phyloP scores from a whole-genome alignment of 35 echinoderm and acorn worm genomes.

The Heliocidaris erythrogramma region DNA sequence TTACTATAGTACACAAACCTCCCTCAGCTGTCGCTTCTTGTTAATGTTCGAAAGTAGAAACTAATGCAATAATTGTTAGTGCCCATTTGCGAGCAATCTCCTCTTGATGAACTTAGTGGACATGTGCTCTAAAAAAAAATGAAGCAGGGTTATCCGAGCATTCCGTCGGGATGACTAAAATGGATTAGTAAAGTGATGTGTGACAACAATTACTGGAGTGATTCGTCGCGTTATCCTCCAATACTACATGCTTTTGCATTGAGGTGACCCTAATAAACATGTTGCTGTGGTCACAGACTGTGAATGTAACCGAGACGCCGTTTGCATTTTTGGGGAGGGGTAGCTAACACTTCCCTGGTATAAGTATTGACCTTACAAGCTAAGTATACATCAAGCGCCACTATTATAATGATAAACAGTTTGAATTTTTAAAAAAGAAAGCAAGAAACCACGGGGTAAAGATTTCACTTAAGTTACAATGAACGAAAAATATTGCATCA shows the following conservation, averaged over 20 bases:
- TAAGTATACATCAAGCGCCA: no score
- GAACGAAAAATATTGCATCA: no score
- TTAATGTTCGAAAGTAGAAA: not conserved
- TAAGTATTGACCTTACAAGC: no score
- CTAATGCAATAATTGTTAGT: slow-evolving; percentile 6
- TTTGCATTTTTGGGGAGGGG: not conserved
- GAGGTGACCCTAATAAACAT: not conserved
- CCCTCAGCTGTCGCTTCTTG: not conserved
- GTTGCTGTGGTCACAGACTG: not conserved
- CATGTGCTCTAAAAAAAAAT: not conserved
- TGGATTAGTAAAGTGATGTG: not conserved
- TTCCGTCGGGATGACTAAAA: not conserved
- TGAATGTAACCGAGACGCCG: not conserved
- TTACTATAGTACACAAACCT: not conserved
- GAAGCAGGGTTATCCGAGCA: not conserved
- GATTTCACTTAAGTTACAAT: no score
- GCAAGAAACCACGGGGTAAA: no score
- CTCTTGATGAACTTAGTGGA: not conserved
- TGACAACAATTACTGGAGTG: slow-evolving; percentile 8
- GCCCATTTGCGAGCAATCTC: not conserved
- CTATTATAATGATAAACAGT: no score
- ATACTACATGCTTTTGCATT: not conserved
- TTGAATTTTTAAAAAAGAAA: no score
- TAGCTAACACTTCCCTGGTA: no score
- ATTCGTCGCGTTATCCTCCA: not conserved